Base-by-base conservation (phyloP, 2,113 vertebrate genomes). In the Tinamus guttatus region DNA sequence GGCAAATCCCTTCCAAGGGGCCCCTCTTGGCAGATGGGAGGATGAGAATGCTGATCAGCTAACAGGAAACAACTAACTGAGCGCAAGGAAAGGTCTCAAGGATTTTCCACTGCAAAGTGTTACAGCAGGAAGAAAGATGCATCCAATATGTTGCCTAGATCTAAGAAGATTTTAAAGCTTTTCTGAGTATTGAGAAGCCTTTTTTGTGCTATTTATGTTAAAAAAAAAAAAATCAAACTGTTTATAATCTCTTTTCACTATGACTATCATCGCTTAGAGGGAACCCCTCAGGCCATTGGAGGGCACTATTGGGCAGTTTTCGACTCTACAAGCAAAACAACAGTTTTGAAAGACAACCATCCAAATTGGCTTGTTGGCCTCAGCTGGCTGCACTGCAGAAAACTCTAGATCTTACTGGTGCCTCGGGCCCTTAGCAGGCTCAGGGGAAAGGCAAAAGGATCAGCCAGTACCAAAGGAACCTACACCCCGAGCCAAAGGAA, bases 1-100 rank as follows among this genome's bases (percentile, higher is more conserved):
- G 69, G 73, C 41, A 59, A 90, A 73, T 86, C 93, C 88, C 58
- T 89, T 84, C 82, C 69, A 49, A 63, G 69, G 77, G 92, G 90
- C 94, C 94, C 75, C 93, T 78, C 9, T 4, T 28, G 84, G 58
- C 74, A 89, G 81, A 67, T 1, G 60, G 91, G 62, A 80, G 64
- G 67, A 91, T 38, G 54, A 85, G 85, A 92, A 82, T 10, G n/a
- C 51, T 75, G 64, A 94, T 65, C 82, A 73, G 70, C 83, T 56
- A 58, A 71, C 25, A 52, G 56, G 58, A 67, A 73, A 52, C 58
- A 84, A 41, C 52, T 27, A 60, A 40, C 5, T 6, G 40, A 11
- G 20, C 2, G 4, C 41, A n/a, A 80, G 69, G 69, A 54, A 54
- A 41, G 9, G 17, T 67, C 80, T 60, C 49, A 11, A 38, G 89